Percentiles rank a stretch among this genome's conserved stretches.
Conservation (phyloP, 2,888 invertebrate species). For the Phorcus lineatus region DNA sequence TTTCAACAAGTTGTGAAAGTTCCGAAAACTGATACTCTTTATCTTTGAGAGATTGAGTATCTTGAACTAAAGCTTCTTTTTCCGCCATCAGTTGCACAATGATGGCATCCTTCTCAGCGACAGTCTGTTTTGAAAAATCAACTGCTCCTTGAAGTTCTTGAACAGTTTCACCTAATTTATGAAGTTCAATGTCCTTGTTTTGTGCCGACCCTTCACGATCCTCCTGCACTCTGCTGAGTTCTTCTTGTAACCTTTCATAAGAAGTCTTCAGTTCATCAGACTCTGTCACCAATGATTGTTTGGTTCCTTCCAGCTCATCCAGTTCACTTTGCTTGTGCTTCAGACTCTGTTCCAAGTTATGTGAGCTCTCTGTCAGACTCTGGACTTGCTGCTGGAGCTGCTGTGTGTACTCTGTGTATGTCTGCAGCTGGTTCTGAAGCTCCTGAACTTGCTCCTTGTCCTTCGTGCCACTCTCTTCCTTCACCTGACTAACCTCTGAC, state of each 20-base stretch:
- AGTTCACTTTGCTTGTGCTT: conserved; percentile 41
- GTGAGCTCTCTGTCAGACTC: conserved; percentile 46
- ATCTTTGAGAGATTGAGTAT: conserved; percentile 19
- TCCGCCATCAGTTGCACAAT: neutral
- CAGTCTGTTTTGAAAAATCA: conserved; percentile 18
- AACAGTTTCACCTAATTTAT: neutral
- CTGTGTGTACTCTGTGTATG: conserved; percentile 54
- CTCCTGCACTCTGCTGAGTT: conserved; percentile 28
- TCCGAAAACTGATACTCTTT: conserved; percentile 29
- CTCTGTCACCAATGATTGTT: neutral
- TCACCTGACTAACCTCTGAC: neutral
- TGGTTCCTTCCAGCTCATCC: conserved; percentile 30
- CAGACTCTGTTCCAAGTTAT: conserved; percentile 32
- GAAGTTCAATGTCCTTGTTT: neutral
- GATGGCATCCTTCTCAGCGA: neutral
- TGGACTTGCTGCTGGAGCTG: conserved; percentile 60
- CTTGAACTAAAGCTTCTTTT: neutral
- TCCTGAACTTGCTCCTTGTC: conserved; percentile 40
- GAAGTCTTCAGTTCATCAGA: conserved; percentile 6
- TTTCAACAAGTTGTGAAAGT: conserved; percentile 30
- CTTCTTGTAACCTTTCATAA: conserved; percentile 36
- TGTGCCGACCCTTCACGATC: neutral
- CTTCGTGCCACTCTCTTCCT: neutral
- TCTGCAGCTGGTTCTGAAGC: conserved; percentile 49
- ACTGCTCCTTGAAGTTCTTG: conserved; percentile 25